Conservation (phyloP, 1,140 invertebrate genomes). For the Heterodera carotae region DNA sequence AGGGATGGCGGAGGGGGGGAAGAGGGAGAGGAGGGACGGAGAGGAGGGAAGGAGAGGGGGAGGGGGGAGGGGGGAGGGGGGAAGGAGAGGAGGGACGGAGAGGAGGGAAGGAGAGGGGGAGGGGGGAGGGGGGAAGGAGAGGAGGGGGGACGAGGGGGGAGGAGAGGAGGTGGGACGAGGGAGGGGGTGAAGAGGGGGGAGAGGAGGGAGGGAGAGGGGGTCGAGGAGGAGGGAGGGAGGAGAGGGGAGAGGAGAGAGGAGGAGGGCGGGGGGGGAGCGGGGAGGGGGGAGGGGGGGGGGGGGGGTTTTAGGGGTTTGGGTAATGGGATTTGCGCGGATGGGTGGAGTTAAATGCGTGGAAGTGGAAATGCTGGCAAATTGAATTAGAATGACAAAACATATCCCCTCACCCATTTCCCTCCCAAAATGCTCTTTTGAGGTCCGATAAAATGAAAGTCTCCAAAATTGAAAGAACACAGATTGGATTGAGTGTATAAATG, state of each 20-base stretch:
- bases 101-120: not conserved
- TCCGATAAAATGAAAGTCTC: not conserved
- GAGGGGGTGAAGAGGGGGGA: not conserved
- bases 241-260: not conserved
- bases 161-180: not conserved
- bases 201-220: too few relatives aligned
- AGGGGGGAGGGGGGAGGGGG: not conserved
- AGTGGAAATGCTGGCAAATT: not conserved
- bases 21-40: too few relatives aligned
- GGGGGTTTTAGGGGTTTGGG: too few relatives aligned
- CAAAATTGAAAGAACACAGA: not conserved
- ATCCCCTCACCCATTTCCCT: not conserved
- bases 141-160: not conserved
- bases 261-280: not conserved
- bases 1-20: too few relatives aligned
- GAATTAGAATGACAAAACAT: not conserved
- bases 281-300: not conserved
- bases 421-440: not conserved
- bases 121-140: not conserved
- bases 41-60: too few relatives aligned
- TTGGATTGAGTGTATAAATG: not conserved
- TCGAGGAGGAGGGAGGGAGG: not conserved
- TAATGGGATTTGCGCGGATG: slow-evolving; percentile 20
- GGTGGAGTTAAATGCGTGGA: not conserved
- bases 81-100: not conserved